Evolutionary conservation across 2,888 invertebrate genomes (phyloP).

Genomic region (Ellobium chinense): DNA sequence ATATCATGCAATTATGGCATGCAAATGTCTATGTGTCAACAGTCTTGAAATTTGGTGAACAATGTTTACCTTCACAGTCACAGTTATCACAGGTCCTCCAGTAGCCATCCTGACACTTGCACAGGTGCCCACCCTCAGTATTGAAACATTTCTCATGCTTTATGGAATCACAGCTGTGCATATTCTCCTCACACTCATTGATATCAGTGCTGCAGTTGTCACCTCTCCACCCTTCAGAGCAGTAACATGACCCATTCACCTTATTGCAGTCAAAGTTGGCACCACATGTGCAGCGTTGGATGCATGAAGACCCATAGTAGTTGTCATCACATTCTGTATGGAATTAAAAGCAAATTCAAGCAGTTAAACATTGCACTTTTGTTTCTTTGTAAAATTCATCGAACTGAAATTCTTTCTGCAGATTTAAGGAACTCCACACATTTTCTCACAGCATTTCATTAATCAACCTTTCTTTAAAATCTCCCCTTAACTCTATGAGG

Average conservation of each 20-base stretch:
- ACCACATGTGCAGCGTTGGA: not conserved
- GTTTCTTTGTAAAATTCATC: too few relatives aligned
- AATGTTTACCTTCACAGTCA: constrained; percentile 9
- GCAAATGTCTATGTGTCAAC: too few relatives aligned
- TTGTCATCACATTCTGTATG: constrained; percentile 25
- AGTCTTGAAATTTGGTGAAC: too few relatives aligned
- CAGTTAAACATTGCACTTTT: too few relatives aligned
- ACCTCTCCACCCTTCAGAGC: not conserved
- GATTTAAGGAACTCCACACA: too few relatives aligned
- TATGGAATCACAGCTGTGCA: not conserved
- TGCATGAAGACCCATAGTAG: not conserved
- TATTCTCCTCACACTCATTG: not conserved
- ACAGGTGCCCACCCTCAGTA: constrained; percentile 10
- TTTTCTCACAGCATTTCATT: too few relatives aligned
- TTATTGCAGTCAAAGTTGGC: not conserved
- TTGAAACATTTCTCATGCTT: constrained; percentile 19
- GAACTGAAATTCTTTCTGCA: too few relatives aligned
- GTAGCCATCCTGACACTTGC: constrained; percentile 19
- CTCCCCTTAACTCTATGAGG: too few relatives aligned
- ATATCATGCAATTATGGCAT: too few relatives aligned
- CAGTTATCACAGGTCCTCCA: not conserved
- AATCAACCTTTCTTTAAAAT: too few relatives aligned
- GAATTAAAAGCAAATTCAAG: too few relatives aligned
- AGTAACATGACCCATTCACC: constrained; percentile 9
- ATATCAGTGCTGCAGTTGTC: constrained; percentile 7